phyloP scores from a whole-genome alignment of 2,888 invertebrate species.

The Drosophila merina region DNA sequence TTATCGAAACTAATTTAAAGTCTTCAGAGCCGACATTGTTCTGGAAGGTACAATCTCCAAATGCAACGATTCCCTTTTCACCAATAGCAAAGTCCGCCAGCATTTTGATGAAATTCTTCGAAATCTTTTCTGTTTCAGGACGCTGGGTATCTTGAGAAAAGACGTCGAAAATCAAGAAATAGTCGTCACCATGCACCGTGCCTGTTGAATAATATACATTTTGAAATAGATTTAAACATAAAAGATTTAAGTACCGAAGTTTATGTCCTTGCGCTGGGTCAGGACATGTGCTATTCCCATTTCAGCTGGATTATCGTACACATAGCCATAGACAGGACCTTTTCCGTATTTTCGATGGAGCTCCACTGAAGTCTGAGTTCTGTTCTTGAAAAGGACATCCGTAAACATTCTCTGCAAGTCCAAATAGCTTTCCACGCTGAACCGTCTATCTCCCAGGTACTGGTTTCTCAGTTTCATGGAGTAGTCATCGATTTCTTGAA shows the following conservation, averaged over 20 bases:
- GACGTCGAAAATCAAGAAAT: slow-evolving; percentile 65
- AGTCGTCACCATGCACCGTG: slow-evolving; percentile 75
- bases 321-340: slow-evolving; percentile 87
- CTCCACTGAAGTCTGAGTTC: slow-evolving; percentile 86
- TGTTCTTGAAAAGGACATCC: slow-evolving; percentile 87
- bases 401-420: slow-evolving; percentile 85
- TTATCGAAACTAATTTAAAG: slow-evolving; percentile 59
- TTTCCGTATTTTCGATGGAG: slow-evolving; percentile 86
- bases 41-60: slow-evolving; percentile 62
- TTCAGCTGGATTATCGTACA: slow-evolving; percentile 87
- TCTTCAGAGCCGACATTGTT: slow-evolving; percentile 52
- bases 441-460: slow-evolving; percentile 57
- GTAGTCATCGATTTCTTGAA: slow-evolving; percentile 73
- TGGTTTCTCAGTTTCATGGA: slow-evolving; percentile 51
- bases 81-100: slow-evolving; percentile 61
- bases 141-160: slow-evolving; percentile 25
- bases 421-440: slow-evolving; percentile 84
- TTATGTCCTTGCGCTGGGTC: slow-evolving; percentile 84
- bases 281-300: slow-evolving; percentile 86
- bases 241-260: slow-evolving; percentile 84
- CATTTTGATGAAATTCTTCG: slow-evolving; percentile 71
- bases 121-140: slow-evolving; percentile 51
- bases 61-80: slow-evolving; percentile 37
- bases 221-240: background rate
- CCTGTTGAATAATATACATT: slow-evolving; percentile 51